Conservation (phyloP, 2,888 invertebrate genomes). For the Machimus atricapillus region DNA sequence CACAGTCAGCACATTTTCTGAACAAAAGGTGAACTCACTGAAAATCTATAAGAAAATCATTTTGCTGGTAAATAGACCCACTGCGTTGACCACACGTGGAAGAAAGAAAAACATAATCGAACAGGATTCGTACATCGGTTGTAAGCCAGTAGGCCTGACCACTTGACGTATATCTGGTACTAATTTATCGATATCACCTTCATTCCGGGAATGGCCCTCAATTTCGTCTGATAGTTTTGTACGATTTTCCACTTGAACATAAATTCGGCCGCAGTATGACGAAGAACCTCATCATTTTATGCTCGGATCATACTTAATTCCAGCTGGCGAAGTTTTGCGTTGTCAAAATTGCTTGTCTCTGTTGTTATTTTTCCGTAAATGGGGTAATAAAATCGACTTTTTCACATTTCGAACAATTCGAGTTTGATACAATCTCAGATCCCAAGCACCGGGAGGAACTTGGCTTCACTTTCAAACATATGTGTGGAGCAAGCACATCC, state of each 20-base stretch:
- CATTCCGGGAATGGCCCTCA: not conserved
- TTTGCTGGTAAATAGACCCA: not conserved
- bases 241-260: conserved; percentile 19
- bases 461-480: not conserved
- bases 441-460: not conserved
- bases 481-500: not conserved
- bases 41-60: not conserved
- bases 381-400: conserved; percentile 34
- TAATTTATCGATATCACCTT: conserved; percentile 28
- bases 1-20: not conserved
- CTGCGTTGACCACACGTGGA: not conserved
- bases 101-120: not conserved
- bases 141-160: not conserved
- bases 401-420: conserved; percentile 9
- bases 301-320: conserved; percentile 24
- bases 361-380: conserved; percentile 39
- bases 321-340: conserved; percentile 14
- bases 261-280: conserved; percentile 13
- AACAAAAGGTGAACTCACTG: not conserved
- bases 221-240: conserved; percentile 11
- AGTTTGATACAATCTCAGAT: conserved; percentile 22
- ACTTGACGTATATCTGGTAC: conserved; percentile 11
- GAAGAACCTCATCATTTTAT: conserved; percentile 9
- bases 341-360: conserved; percentile 36
- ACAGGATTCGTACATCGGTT: not conserved